Evolutionary conservation across 2,888 invertebrate species (phyloP).

Genomic region (Leptinotarsa haldemani): DNA sequence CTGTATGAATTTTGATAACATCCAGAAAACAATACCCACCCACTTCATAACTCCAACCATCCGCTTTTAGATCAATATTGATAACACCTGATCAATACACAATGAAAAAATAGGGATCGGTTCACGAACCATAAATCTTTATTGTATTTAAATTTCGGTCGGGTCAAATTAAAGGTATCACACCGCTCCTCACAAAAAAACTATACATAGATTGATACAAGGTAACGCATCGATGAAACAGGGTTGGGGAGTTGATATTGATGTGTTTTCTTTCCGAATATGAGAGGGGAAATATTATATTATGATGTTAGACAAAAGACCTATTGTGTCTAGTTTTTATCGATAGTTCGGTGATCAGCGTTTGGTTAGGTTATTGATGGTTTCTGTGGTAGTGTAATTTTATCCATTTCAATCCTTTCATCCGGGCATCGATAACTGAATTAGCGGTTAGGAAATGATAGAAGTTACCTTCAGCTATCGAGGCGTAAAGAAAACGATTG

Average conservation of each 20-base stretch:
- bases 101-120: conserved; percentile 34
- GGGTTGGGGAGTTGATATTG: conserved; percentile 9
- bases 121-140: conserved; percentile 34
- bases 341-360: not conserved
- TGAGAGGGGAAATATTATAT: not conserved
- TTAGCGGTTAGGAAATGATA: too few species aligned
- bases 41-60: conserved; percentile 12
- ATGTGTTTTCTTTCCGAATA: conserved; percentile 1
- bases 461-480: too few species aligned
- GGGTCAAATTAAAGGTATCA: conserved; percentile 34
- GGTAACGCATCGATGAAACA: conserved; percentile 15
- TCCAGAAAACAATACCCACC: conserved; percentile 23
- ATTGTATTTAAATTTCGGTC: conserved; percentile 47
- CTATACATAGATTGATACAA: conserved; percentile 12
- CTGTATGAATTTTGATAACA: conserved; percentile 16
- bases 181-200: conserved; percentile 10
- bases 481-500: too few species aligned
- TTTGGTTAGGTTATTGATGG: conserved; percentile 7
- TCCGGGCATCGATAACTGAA: not conserved
- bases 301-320: conserved; percentile 17
- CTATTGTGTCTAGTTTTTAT: conserved; percentile 19
- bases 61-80: conserved; percentile 25
- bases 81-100: conserved; percentile 28
- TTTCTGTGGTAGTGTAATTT: not conserved
- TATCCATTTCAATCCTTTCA: not conserved